Evolutionary conservation across 2,113 vertebrate species (phyloP), one percentile per base, ranked within the genome.

Genomic region (Microtus pennsylvanicus): DNA sequence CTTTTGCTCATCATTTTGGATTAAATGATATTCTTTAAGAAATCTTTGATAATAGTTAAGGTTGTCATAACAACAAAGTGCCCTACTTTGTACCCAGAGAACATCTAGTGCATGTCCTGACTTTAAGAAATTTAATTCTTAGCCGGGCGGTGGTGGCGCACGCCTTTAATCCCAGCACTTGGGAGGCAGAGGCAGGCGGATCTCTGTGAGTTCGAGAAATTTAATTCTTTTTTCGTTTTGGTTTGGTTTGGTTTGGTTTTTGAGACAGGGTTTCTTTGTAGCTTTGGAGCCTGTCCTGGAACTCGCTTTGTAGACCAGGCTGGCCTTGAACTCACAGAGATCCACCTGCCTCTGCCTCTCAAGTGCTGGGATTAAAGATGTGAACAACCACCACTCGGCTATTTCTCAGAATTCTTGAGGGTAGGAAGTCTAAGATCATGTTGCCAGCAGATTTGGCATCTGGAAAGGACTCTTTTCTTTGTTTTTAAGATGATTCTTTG

Each of bases 111-210:
- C 30, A 33, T 87, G 35, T 67, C 38, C 82, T 70, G 78, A 38
- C 89, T 90, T 87, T 81, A 86, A 74, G 72, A 89, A 94, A 86
- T 69, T 33, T 58, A 78, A 94, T 90, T 30, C 42, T 90, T n/a
- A n/a, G n/a, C n/a, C n/a, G n/a, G n/a, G n/a, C n/a, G n/a, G n/a
- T n/a, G n/a, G n/a, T n/a, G n/a, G n/a, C n/a, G n/a, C n/a, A n/a
- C n/a, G n/a, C n/a, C n/a, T n/a, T n/a, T n/a, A n/a, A n/a, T n/a
- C n/a, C n/a, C n/a, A n/a, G n/a, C n/a, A n/a, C n/a, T n/a, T n/a
- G n/a, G n/a, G n/a, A n/a, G n/a, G n/a, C n/a, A n/a, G n/a, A n/a
- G n/a, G n/a, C n/a, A n/a, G n/a, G n/a, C n/a, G n/a, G n/a, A n/a
- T n/a, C n/a, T n/a, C n/a, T n/a, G n/a, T n/a, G n/a, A n/a, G n/a